Evolutionary conservation across 2,113 vertebrate species (phyloP), one percentile per base, ranked within the genome.

Genomic region (Bufo gargarizans): DNA sequence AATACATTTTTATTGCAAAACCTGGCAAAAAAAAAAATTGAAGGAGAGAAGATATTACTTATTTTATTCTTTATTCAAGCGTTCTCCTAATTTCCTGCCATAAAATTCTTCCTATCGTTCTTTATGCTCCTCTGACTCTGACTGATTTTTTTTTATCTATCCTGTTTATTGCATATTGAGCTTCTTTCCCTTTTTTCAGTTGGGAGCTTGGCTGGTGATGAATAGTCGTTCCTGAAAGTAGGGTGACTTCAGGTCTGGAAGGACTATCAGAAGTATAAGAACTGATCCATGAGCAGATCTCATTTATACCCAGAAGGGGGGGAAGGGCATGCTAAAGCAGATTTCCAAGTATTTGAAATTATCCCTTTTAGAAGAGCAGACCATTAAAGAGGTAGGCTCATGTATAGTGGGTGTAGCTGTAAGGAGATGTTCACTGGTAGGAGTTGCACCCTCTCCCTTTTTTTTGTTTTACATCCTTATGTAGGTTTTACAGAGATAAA

Each of bases 1-100:
- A 92, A 93, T 90, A 92, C 90, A 92, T 92, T 91, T 92, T 93
- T 93, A 91, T 90, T 92, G 61, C 12, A 86, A 90, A 93, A 91
- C 0, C 79, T 92, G 93, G 89, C 43, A 77, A 78, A 84, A 89
- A 22, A 61, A 71, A 86, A 65, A 83, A 33, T 33, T 79, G 77
- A 92, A 92, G 91, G 89, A 89, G 90, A 82, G 85, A 92, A 92
- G 79, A 14, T 83, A 91, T 63, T 93, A 84, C 90, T 87, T 72
- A 69, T 85, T 53, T 79, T 43, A 22, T 78, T 55, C 14, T 86
- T 67, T 19, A 55, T 65, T 67, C 43, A 65, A 47, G 58, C 33
- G 45, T 11, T 69, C 13, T 65, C 13, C 55, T 79, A 45, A 65
- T 67, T 79, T 86, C 59, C 74, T 69, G 74, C 49, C 45, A n/a